phyloP scores from a whole-genome alignment of 2,888 invertebrate species.

The Eupithecia abbreviata region DNA sequence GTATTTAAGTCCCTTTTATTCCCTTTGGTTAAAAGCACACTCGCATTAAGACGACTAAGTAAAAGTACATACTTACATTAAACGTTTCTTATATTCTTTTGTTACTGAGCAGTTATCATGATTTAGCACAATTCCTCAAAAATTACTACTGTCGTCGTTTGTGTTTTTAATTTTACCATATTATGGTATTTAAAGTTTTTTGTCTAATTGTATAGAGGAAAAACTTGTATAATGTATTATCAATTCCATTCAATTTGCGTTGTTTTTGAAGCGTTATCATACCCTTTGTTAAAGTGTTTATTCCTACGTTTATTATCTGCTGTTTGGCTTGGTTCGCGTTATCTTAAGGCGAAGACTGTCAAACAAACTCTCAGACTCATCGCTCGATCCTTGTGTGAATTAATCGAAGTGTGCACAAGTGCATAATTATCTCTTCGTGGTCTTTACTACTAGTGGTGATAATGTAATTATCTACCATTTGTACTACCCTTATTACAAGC shows the following conservation, averaged over 20 bases:
- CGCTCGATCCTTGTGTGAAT: slow-evolving; percentile 17
- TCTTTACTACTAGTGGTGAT: neutral
- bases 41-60: neutral
- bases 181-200: too few species aligned
- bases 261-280: slow-evolving; percentile 16
- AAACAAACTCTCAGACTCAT: slow-evolving; percentile 10
- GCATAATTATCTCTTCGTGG: slow-evolving; percentile 12
- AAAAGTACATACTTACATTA: neutral
- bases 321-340: slow-evolving; percentile 16
- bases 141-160: neutral
- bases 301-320: slow-evolving; percentile 6
- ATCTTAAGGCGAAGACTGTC: slow-evolving; percentile 8
- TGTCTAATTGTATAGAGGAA: neutral
- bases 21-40: neutral
- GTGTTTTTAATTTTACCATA: neutral
- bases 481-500: neutral
- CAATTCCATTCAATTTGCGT: slow-evolving; percentile 1
- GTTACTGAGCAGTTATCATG: neutral
- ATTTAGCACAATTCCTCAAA: neutral
- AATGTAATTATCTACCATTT: too few species aligned
- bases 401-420: slow-evolving; percentile 5
- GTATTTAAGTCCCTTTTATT: neutral
- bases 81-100: neutral
- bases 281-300: slow-evolving; percentile 16
- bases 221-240: neutral